phyloP scores from a whole-genome alignment of 2,797 vertebrate genomes.

The Esox masquinongy region DNA sequence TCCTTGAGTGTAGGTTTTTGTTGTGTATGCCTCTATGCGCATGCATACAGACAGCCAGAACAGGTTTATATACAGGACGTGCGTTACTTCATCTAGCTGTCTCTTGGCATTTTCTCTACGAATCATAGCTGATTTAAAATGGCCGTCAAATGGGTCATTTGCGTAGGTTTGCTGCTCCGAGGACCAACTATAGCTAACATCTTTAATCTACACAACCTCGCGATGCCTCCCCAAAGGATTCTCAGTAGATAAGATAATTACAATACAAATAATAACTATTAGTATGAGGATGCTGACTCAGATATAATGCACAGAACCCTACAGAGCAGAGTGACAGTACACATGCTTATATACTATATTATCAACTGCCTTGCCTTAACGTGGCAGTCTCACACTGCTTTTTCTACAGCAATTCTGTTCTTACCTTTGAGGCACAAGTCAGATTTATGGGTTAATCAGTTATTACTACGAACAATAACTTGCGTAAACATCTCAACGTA shows the following conservation, averaged over 20 bases:
- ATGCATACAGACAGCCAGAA: not conserved
- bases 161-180: not conserved
- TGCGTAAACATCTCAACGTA: not conserved
- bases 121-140: not conserved
- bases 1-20: not conserved
- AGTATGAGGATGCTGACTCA: not conserved
- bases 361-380: not conserved
- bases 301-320: not conserved
- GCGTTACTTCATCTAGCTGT: not conserved
- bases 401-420: not conserved
- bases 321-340: not conserved
- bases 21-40: not conserved
- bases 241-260: not conserved
- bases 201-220: not conserved
- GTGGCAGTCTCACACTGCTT: not conserved
- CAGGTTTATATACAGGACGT: not conserved
- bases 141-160: not conserved
- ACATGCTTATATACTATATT: not conserved
- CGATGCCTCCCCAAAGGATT: not conserved
- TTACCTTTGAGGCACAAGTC: not conserved
- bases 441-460: not conserved
- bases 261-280: not conserved
- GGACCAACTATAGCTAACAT: not conserved
- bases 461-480: not conserved
- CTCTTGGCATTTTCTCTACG: not conserved